Conservation (phyloP, 2,113 vertebrate species). For the Lophius piscatorius region DNA sequence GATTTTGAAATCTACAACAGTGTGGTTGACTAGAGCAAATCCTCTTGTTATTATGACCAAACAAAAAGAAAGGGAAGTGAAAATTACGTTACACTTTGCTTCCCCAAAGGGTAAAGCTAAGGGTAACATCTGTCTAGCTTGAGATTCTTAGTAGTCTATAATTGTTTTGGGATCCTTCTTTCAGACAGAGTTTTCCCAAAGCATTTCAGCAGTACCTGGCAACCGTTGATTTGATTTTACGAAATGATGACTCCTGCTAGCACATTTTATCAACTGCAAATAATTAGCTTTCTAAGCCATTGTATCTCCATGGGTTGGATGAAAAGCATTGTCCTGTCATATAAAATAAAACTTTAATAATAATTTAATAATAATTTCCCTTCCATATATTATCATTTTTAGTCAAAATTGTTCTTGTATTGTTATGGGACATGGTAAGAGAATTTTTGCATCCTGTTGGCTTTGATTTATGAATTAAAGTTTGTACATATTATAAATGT, state of each 20-base stretch:
- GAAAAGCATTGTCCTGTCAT: background rate
- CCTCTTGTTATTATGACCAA: background rate
- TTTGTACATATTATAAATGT: no score
- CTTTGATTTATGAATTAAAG: no score
- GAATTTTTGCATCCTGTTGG: no score
- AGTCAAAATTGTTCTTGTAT: no score
- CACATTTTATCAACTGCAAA: background rate
- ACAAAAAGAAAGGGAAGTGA: background rate
- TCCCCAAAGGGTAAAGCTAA: no score
- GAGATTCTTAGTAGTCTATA: background rate
- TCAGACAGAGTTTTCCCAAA: background rate
- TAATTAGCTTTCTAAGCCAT: background rate
- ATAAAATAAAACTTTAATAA: background rate
- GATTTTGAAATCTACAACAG: constrained; percentile 10
- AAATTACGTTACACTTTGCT: background rate
- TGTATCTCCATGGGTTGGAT: background rate
- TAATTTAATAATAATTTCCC: no score
- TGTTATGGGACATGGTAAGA: no score
- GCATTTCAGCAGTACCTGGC: no score
- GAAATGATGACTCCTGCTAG: background rate
- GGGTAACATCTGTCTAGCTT: background rate
- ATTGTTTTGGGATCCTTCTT: background rate
- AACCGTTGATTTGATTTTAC: no score
- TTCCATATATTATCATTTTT: no score
- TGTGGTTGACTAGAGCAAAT: constrained; percentile 10